Percentiles rank a stretch among this genome's conserved stretches.
Evolutionary conservation across 2,888 invertebrate species (phyloP).

Genomic region (Eupithecia vulgata): DNA sequence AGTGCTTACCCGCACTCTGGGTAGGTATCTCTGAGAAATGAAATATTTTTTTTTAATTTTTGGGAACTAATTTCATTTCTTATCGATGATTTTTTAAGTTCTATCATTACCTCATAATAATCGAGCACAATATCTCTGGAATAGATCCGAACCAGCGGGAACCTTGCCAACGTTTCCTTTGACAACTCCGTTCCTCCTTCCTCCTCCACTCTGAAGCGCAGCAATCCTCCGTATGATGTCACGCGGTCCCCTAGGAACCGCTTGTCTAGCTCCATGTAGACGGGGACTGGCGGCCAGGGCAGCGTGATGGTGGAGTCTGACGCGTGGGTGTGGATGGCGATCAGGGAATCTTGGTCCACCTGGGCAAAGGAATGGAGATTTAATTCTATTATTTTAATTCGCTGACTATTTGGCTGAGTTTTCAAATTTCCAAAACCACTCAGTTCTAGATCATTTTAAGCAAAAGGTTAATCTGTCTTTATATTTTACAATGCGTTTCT

Average conservation of each 20-base stretch:
- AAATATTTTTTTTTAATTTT: too few relatives aligned
- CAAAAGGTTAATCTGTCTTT: too few relatives aligned
- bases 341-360: constrained; percentile 72
- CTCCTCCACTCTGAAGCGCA: constrained; percentile 90
- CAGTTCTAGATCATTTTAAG: too few relatives aligned
- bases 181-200: constrained; percentile 84
- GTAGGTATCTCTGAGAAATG: too few relatives aligned
- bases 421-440: too few relatives aligned
- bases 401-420: too few relatives aligned
- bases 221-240: constrained; percentile 94
- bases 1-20: too few relatives aligned
- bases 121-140: constrained; percentile 90
- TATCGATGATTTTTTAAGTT: too few relatives aligned
- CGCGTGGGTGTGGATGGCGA: constrained; percentile 71
- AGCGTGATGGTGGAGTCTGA: constrained; percentile 71
- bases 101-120: constrained; percentile 84
- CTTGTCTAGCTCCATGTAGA: constrained; percentile 93
- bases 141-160: constrained; percentile 93
- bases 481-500: not conserved
- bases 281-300: constrained; percentile 84
- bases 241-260: constrained; percentile 94
- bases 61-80: too few relatives aligned
- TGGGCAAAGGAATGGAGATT: constrained; percentile 37
- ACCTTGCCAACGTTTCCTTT: constrained; percentile 83
- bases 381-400: too few relatives aligned